These are phyloP conservation scores for Dipodomys ordii DNA, from an alignment of 2,113 vertebrate species.

Conservation along the genomic window DNA sequence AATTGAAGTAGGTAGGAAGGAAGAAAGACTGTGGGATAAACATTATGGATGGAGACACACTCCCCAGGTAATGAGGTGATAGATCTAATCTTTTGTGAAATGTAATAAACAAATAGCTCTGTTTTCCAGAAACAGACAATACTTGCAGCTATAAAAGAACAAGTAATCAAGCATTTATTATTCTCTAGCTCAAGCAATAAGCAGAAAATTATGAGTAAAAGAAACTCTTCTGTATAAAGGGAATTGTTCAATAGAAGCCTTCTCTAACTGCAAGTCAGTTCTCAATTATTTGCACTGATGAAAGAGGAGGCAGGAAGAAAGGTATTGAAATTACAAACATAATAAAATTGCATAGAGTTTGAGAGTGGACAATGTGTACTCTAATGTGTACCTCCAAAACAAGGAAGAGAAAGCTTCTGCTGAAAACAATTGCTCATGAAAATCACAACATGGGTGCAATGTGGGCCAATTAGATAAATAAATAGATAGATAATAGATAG, in stretches of 20 bases:
- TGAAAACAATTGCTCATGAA: background rate
- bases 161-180: constrained; percentile 77
- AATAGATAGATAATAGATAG: too few species aligned
- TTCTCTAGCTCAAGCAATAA: constrained; percentile 67
- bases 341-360: background rate
- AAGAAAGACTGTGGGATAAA: constrained; percentile 71
- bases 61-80: constrained; percentile 77
- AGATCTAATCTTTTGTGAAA: constrained; percentile 76
- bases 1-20: constrained; percentile 66
- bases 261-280: constrained; percentile 21
- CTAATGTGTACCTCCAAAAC: background rate
- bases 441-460: background rate
- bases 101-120: constrained; percentile 64
- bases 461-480: background rate
- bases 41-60: constrained; percentile 63
- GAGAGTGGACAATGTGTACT: background rate
- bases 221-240: constrained; percentile 45
- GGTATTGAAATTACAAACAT: background rate
- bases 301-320: background rate
- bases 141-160: constrained; percentile 67
- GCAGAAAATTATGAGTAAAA: constrained; percentile 63
- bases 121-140: constrained; percentile 70
- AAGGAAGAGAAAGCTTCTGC: background rate
- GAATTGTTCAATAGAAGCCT: constrained; percentile 57
- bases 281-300: background rate